These are phyloP conservation scores for Tryphoninae sp. DNA, from an alignment of 2,888 invertebrate genomes.

Conservation along the genomic window DNA sequence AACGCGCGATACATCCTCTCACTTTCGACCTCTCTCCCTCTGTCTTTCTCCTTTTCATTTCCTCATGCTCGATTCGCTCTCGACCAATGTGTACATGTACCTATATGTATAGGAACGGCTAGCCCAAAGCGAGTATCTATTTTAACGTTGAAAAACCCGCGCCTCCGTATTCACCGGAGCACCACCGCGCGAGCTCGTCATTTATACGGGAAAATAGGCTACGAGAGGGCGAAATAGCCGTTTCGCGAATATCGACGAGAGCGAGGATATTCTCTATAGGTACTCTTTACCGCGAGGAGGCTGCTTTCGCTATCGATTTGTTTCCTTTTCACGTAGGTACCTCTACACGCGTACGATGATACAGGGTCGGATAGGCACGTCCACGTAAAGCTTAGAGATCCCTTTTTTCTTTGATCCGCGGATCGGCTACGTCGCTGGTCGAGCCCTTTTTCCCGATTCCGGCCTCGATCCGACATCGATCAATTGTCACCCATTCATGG, in stretches of 20 bases:
- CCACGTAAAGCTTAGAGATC: no score
- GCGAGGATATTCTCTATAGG: no score
- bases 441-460: no score
- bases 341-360: not conserved
- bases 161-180: slow-evolving; percentile 7
- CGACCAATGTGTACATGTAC: not conserved
- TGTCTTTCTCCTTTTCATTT: slow-evolving; percentile 53
- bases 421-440: no score
- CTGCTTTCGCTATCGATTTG: no score
- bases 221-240: no score
- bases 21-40: slow-evolving; percentile 45
- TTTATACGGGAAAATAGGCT: slow-evolving; percentile 19
- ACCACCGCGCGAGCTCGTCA: slow-evolving; percentile 28
- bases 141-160: slow-evolving; percentile 3
- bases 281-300: no score
- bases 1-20: slow-evolving; percentile 51
- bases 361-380: no score
- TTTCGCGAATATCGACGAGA: no score
- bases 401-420: no score
- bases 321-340: not conserved
- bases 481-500: no score
- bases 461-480: no score
- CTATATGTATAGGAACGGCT: not conserved
- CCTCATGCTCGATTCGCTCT: slow-evolving; percentile 59
- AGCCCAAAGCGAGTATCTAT: slow-evolving; percentile 22